Evolutionary conservation across 2,797 vertebrate species (phyloP).

Genomic region (Scarus forsteni): DNA sequence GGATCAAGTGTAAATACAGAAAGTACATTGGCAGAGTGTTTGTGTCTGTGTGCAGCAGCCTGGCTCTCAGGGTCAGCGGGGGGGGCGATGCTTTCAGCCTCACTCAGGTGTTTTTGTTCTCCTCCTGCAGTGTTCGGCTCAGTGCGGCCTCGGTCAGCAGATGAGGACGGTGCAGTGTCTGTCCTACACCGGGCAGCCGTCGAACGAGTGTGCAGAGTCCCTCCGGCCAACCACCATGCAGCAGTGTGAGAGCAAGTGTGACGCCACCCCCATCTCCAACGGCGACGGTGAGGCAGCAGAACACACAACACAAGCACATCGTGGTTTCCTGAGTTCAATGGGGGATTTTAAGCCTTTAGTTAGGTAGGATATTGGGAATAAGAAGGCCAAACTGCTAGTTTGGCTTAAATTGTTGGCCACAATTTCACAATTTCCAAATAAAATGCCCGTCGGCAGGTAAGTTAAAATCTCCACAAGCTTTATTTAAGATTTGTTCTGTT

Average conservation of each 20-base stretch:
- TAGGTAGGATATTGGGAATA: no score
- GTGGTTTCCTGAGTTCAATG: neutral
- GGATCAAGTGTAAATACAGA: conserved; percentile 32
- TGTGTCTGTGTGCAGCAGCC: neutral
- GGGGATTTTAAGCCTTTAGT: no score
- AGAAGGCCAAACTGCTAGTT: no score
- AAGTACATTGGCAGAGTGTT: neutral
- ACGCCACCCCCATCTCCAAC: conserved; percentile 91
- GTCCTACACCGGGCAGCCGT: conserved; percentile 95
- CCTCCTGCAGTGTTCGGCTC: conserved; percentile 93
- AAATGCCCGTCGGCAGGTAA: no score
- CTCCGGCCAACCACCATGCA: conserved; percentile 93
- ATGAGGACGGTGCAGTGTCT: conserved; percentile 96
- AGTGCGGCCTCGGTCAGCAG: conserved; percentile 97
- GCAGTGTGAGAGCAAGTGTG: conserved; percentile 99
- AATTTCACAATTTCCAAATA: no score
- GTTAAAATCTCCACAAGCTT: no score
- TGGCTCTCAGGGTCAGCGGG: conserved; percentile 19
- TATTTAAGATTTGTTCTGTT: no score
- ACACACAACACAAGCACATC: neutral
- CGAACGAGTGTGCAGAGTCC: conserved; percentile 90
- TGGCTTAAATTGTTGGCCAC: no score
- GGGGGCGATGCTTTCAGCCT: conserved; percentile 9
- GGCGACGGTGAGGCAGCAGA: conserved; percentile 90
- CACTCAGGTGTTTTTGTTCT: neutral